Base-by-base conservation (phyloP, 2,888 invertebrate species). In the Clepsis dumicolana region DNA sequence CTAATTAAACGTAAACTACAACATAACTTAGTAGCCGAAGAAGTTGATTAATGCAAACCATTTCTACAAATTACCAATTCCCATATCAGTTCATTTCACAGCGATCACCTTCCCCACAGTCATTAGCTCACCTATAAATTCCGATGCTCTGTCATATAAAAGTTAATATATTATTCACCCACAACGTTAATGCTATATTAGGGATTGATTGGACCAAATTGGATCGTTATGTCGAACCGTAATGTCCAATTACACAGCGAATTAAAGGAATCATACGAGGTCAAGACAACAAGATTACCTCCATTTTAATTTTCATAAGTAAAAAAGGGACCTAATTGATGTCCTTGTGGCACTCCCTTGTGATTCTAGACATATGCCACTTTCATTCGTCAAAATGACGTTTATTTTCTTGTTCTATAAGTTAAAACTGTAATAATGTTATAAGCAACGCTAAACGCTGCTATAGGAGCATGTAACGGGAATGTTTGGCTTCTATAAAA, bases 141-240 rank as follows among this genome's bases (percentile, higher is more conserved):
- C 57, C 53, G 59, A 44, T 57, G 56, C 38, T 63, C 57, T 64
- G 64, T 64, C 68, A 57, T 68, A 68, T 62, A 71, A 71, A 71
- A 69, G 73, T 78, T 67, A 79, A 81, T 85, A 84, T 81, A 83
- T 85, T 83, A 83, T 81, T 79, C 82, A 83, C 77, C 82, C 79
- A 81, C 82, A 80, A 86, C 80, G 81, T 87, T 86, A 86, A 88
- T 85, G 82, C 79, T 85, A 78, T 85, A 86, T 85, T 83, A 81
- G 83, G 86, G 85, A 89, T 89, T 90, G 89, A 92, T 91, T 91
- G 89, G 85, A 84, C 82, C 84, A 89, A 91, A 91, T 90, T 89
- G 91, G 87, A 80, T 86, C 85, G 87, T 90, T 87, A 87, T 80
- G 80, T 84, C 80, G 85, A 87, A 84, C 85, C 89, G 85, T 88